Evolutionary conservation across 2,113 vertebrate genomes (phyloP), one percentile per base, ranked within the genome.

Genomic region (Todiramphus saurophagus): DNA sequence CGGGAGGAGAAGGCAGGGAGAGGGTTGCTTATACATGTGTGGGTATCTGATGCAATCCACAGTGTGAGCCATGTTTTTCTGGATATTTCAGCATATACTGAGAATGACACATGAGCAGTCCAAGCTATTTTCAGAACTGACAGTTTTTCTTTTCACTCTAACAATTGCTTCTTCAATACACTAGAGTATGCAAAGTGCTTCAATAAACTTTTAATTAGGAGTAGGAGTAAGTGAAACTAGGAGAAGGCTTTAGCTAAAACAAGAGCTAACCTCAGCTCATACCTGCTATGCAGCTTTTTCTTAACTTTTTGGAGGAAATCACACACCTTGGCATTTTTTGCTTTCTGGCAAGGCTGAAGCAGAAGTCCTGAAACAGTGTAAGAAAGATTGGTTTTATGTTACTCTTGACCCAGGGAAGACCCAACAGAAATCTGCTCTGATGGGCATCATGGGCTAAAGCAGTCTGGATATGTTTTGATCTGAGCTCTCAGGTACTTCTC

Each of bases 111-210:
- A 89, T 87, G 86, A 95, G 83, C 79, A 87, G 77, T 95, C 83
- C 37, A 58, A 92, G 90, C 81, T 96, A 89, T 96, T 97, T 94
- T 93, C 95, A 93, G 90, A 97, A 76, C 72, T 92, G 90, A 91
- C 92, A 94, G 92, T 62, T 95, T 95, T 91, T 72, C 90, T 95
- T 96, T 89, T 91, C 77, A 82, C 58, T 92, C 66, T 69, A 75
- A 81, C 88, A 93, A 93, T 94, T 92, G 76, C 86, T 96, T 94
- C 62, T 90, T 94, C 92, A 73, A 79, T 93, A 91, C 62, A 33
- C 81, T 84, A 35, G 68, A 96, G 80, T 83, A 94, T 80, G 91
- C 74, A 91, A 91, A 96, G 77, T 67, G 63, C 83, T 93, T 87
- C 87, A 79, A 51, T 89, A 95, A 96, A 91, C 83, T 96, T 96